Conservation (phyloP, 2,113 vertebrate species). For the Gymnocephalus cernua region DNA sequence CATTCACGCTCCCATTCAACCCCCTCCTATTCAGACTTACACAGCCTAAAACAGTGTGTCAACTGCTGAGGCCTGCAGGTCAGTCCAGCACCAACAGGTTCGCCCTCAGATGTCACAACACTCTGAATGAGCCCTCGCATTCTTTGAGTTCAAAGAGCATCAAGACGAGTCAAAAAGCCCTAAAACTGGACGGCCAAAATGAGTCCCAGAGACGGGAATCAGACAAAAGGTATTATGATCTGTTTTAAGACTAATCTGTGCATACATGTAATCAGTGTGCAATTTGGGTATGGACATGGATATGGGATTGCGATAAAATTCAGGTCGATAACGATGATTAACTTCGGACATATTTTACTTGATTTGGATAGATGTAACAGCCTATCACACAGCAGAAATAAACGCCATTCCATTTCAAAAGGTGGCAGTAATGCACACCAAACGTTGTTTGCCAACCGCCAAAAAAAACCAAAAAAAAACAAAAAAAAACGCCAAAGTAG, state of each 20-base stretch:
- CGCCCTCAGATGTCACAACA: conserved; percentile 46
- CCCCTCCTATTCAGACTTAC: conserved; percentile 38
- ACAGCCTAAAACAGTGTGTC: conserved; percentile 28
- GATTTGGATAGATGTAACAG: no score
- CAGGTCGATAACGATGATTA: no score
- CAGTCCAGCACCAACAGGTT: conserved; percentile 33
- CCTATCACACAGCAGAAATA: no score
- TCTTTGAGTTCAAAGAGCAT: conserved; percentile 32
- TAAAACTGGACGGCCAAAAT: neutral
- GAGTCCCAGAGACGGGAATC: neutral
- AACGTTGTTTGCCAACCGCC: no score
- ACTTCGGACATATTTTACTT: no score
- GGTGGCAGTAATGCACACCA: no score
- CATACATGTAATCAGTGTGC: neutral
- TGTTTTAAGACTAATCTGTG: neutral
- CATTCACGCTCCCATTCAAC: conserved; percentile 22
- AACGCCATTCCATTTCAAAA: no score
- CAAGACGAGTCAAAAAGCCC: conserved; percentile 19
- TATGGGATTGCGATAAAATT: no score
- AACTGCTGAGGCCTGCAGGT: conserved; percentile 36
- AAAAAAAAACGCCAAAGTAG: no score
- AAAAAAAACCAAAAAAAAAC: no score
- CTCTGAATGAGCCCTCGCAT: conserved; percentile 31
- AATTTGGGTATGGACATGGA: no score
- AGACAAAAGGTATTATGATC: neutral